Evolutionary conservation across 1,140 invertebrate species (phyloP), one percentile per base, ranked within the genome.

Genomic region (Hylyphantes graminicola): DNA sequence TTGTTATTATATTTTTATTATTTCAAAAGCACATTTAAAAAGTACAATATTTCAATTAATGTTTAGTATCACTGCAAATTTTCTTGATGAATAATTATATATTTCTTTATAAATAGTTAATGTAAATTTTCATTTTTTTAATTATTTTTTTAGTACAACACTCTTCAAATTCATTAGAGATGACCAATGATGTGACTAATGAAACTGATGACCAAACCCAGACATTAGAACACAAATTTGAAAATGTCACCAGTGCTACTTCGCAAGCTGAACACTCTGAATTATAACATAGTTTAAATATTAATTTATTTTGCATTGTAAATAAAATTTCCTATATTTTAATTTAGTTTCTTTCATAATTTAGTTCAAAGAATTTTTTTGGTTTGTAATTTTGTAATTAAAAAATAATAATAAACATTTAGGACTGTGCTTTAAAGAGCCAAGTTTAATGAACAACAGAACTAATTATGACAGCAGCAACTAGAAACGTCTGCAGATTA

Each of bases 231-330:
- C 35, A 19, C 19, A 15, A 64, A 19, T 12, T 64, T 13, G 35
- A 19, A 10, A 54, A 78, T 65, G 12, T 65, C 7, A 67, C 13
- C 8, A n/a, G 13, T 35, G 19, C 48, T 53, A 17, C 51, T 11
- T 53, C 48, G 35, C 76, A 65, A 5, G 9, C 76, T 54, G 63
- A 67, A 54, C 76, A 78, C 55, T 21, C 21, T 54, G 76, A 78
- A 50, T 21, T 78, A 21, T 78, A 67, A 15, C 53, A 35, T 4
- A 59, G 11, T 63, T 17, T 65, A 21, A 65, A 21, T 72, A 51
- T 35, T 35, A 35, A 35, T 35, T 35, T 35, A 35, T 35, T 35
- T 68, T 68, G 35, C n/a, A 68, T 35, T 68, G 59, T 68, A 12
- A 68, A 68, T 21, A 19, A 68, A 19, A 12, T 5, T 2, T 2